Conservation (phyloP, 2,888 invertebrate genomes). For the Oxycera nigricornis region DNA sequence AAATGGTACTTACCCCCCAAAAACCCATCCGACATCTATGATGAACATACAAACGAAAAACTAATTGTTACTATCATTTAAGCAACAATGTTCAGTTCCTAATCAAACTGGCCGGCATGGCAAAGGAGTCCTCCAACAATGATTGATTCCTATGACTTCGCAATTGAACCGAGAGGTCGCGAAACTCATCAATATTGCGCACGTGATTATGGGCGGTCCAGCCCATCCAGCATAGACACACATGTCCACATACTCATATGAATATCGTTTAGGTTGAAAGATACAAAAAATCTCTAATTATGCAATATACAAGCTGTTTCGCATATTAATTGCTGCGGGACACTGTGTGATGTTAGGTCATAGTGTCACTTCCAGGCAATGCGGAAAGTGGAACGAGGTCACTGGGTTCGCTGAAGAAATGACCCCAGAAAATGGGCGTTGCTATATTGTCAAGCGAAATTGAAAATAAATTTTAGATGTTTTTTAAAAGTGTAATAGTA, state of each 20-base stretch:
- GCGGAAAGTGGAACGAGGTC: not conserved
- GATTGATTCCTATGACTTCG: slow-evolving; percentile 7
- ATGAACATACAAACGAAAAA: too few species aligned
- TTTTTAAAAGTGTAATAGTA: not conserved
- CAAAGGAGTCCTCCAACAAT: not conserved
- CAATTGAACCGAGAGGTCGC: slow-evolving; percentile 36
- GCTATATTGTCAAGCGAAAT: not conserved
- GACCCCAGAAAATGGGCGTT: not conserved
- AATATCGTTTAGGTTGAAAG: slow-evolving; percentile 9
- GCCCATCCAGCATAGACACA: not conserved
- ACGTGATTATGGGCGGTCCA: not conserved
- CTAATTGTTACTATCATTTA: not conserved
- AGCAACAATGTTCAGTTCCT: not conserved
- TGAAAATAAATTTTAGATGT: not conserved
- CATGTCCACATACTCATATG: not conserved
- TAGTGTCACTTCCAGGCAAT: not conserved
- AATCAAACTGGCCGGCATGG: not conserved
- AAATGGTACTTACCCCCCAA: too few species aligned
- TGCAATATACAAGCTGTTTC: not conserved
- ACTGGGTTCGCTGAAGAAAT: not conserved
- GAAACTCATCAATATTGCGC: slow-evolving; percentile 30
- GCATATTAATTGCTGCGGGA: slow-evolving; percentile 1
- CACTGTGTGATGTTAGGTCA: slow-evolving; percentile 6
- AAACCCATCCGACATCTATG: too few species aligned
- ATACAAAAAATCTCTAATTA: not conserved